These are phyloP conservation scores for Lophotis ruficrista DNA, from an alignment of 2,113 vertebrate species.

Conservation along the genomic window DNA sequence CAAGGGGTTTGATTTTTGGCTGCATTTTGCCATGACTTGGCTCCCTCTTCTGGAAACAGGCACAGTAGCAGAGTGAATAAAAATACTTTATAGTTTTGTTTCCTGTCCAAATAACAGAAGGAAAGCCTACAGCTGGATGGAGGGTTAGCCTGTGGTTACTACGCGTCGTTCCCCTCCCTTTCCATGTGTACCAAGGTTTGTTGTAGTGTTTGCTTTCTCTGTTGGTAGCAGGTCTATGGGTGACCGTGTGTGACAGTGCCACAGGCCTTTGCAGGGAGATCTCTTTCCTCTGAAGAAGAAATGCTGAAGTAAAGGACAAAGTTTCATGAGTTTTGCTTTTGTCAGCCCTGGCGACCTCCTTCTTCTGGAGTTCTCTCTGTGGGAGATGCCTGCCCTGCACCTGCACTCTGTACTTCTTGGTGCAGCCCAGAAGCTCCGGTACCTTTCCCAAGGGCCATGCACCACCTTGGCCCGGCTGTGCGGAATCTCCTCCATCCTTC, in stretches of 20 bases:
- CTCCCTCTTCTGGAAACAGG: conserved; percentile 52
- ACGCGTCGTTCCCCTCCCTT: neutral
- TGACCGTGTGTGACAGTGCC: fast-evolving
- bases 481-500: neutral
- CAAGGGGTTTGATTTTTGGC: neutral
- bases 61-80: conserved; percentile 6
- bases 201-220: neutral
- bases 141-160: neutral
- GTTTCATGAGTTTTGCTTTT: neutral
- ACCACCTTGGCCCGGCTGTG: neutral
- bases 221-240: neutral
- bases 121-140: neutral
- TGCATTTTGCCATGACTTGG: neutral
- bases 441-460: neutral
- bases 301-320: neutral
- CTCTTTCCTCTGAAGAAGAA: neutral
- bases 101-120: neutral
- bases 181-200: fast-evolving
- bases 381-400: neutral
- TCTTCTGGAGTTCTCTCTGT: neutral
- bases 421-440: neutral
- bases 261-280: neutral
- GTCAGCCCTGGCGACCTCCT: neutral
- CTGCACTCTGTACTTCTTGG: fast-evolving
- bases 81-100: neutral